Evolutionary conservation across 2,113 vertebrate genomes (phyloP).

Genomic region (Hydrolagus affinis): DNA sequence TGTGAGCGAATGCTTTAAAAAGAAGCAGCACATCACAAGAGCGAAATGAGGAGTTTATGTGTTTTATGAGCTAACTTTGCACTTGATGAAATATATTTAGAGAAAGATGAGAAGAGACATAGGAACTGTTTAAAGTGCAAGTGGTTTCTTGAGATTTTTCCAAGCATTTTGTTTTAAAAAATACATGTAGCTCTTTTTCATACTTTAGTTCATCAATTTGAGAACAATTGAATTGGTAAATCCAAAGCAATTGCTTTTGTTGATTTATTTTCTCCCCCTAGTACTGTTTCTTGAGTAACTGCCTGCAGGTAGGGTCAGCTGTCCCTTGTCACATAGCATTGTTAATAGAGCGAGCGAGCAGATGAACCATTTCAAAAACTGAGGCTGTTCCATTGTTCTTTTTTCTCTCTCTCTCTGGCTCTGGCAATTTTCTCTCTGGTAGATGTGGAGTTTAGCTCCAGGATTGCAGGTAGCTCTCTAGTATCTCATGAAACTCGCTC

Average conservation of each 20-base stretch:
- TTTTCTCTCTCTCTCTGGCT: no score
- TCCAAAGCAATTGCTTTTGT: background rate
- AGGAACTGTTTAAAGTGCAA: background rate
- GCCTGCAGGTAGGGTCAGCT: no score
- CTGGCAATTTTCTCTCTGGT: no score
- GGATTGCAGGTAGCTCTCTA: background rate
- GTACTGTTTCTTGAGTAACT: no score
- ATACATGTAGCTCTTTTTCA: background rate
- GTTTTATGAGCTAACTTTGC: background rate
- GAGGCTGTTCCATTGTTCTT: no score
- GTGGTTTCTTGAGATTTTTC: background rate
- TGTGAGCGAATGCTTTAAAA: background rate
- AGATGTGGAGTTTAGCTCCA: no score
- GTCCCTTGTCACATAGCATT: no score
- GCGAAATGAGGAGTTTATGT: background rate
- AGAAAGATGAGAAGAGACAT: background rate
- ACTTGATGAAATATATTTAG: background rate
- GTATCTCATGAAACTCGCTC: background rate
- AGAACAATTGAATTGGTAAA: background rate
- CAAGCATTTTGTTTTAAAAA: background rate
- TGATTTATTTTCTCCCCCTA: no score
- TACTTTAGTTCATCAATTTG: background rate
- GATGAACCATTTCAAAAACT: no score
- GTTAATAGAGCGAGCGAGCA: no score
- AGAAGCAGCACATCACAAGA: background rate